Base-by-base conservation (phyloP, 2,113 vertebrate genomes). In the Stigmatopora argus region DNA sequence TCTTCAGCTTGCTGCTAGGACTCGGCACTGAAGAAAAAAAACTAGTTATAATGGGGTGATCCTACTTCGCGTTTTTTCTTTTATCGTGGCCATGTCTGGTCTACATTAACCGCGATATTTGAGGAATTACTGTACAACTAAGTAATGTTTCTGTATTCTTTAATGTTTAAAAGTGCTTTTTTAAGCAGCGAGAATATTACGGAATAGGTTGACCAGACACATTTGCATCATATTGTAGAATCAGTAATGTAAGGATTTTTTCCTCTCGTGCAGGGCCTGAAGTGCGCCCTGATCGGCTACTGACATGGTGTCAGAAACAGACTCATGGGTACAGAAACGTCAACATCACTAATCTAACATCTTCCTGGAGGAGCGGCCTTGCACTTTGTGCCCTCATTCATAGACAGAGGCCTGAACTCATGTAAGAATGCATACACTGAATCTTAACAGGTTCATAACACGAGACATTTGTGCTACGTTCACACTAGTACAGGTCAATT, bases 251-350 rank as follows among this genome's bases (percentile, higher is more conserved):
- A 23, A 31, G 23, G 12, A 7, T 31, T 56, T 1, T 5, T 38
- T 62, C 45, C n/a, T 77, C 41, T 73, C 41, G 4, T n/a, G n/a
- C 87, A 98, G 96, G 96, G 75, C 94, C 94, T 0, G 94, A 96
- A 47, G 88, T 93, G 62, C 90, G 88, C 55, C 94, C 95, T 1
- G 90, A 90, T 78, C 93, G 93, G 23, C 92, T 99, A 69, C 58
- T 99, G 86, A 94, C 89, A 41, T 99, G 96, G 96, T 97, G 96
- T 87, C 96, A 96, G 90, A 94, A 91, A 49, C 94, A 97, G 61
- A 96, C 95, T 0, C 91, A 92, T 66, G 95, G 93, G 23, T 99
- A 99, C 86, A 75, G 85, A 52, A 92, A 92, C 0, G 94, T 98
- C 7, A 65, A 67, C 0, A 66, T 99, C 83, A 93, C 90, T 0